Evolutionary conservation across 2,113 vertebrate genomes (phyloP), one percentile per base, ranked within the genome.

Genomic region (Hippocampus mohnikei): DNA sequence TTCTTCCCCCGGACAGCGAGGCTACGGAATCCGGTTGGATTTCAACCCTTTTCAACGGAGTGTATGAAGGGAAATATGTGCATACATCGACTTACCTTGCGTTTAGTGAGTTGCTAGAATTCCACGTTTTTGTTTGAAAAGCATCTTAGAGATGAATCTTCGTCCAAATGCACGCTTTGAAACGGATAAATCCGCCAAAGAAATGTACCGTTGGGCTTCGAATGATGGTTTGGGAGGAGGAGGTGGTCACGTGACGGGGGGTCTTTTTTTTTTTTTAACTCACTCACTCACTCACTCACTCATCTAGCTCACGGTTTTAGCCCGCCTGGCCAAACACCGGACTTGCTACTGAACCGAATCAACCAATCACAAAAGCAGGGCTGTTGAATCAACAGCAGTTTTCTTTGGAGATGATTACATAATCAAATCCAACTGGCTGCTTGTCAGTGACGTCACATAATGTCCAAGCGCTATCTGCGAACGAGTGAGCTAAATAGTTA

Each of bases 201-300:
- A 82, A 62, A 74, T 76, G 64, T 81, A 53, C 44, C 67, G 72
- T 66, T 81, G 65, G 77, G 76, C 65, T 61, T 73, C 68, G 73
- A 77, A 83, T 69, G 71, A 84, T 75, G 75, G 46, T n/a, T 67
- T 64, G 79, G 70, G 72, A 84, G 81, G 81, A 82, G 80, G 69
- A 66, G 77, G 59, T 29, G 72, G 69, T 86, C 85, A 88, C 76
- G 84, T 90, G 85, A 88, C 69, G 78, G 2, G 63, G 70, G 59
- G 18, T 2, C 13, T 29, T 76, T 61, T 23, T 56, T 56, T 77
- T 60, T 78, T 13, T 42, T 42, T 74, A n/a, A n/a, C n/a, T n/a
- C n/a, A n/a, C n/a, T n/a, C n/a, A n/a, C 79, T 76, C 61, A 80
- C 84, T 87, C 76, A 80, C 79, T 79, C 64, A 3, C 33, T 20